Evolutionary conservation across 92 coral and sea anemone genomes (phyloP), one percentile per base, ranked within the genome.

Genomic region (Paramuricea clavata): DNA sequence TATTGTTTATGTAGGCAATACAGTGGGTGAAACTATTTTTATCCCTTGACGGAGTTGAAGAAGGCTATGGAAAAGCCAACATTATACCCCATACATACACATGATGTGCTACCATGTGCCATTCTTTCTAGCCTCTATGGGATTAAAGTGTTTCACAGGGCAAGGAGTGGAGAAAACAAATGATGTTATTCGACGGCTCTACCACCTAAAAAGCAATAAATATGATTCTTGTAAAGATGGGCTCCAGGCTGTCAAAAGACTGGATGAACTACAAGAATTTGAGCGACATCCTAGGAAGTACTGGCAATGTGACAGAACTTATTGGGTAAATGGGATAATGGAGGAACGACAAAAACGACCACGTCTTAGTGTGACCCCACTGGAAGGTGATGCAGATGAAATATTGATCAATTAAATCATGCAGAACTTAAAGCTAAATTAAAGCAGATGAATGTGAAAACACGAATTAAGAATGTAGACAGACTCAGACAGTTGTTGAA

Each of bases 31-130:
- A 59, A 36, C 71, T 85, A 30, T 91, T 85, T 72, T 87, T 91
- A 25, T 78, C 88, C 57, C 69, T 88, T 49, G 88, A 77, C 34
- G 85, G 85, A 69, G 35, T 57, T 22, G 69, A 87, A 28, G 89
- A 89, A 78, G 92, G 94, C 31, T 92, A 88, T 89, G 90, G 76
- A 12, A 80, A 85, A 56, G 79, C 65, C 64, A 92, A 89, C 72
- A 85, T 92, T n/a, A n/a, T 7, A 89, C 94, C 21, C 90, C 92
- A 22, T 89, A 92, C 60, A 92, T 89, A 90, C 92, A 89, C 81
- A 92, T 85, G 19, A 80, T 90, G 42, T 90, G 86, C 43, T 89
- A 92, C 43, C 93, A 92, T 78, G 42, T 47, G 62, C 34, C 30
- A 75, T 0, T n/a, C 30, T 85, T 85, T n/a, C 43, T 89, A 5